These are phyloP conservation scores for Bombylius major DNA, from an alignment of 2,888 invertebrate species.

Conservation along the genomic window DNA sequence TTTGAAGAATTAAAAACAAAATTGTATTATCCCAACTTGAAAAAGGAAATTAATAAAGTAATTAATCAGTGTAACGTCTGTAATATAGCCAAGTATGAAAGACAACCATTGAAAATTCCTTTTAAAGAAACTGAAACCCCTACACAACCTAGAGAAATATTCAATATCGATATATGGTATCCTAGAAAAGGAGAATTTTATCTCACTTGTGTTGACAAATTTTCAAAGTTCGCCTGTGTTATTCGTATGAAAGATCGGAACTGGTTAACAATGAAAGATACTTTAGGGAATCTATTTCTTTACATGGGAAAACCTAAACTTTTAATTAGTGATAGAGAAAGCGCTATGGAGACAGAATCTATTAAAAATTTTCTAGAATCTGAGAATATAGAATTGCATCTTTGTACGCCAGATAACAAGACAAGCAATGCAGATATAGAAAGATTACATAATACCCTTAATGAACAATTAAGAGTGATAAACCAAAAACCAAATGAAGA, in stretches of 20 bases:
- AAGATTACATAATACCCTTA: neutral
- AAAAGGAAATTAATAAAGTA: neutral
- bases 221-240: neutral
- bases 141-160: neutral
- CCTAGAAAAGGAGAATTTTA: neutral
- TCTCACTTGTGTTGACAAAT: neutral
- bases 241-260: neutral
- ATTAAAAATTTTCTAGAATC: neutral
- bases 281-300: neutral
- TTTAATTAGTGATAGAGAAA: neutral
- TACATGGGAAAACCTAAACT: neutral
- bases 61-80: constrained; percentile 1
- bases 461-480: neutral
- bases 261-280: neutral
- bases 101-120: neutral
- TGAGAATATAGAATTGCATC: neutral
- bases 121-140: neutral
- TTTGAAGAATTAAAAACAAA: neutral
- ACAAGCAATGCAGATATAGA: neutral
- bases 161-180: neutral
- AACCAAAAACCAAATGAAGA: neutral
- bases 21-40: neutral
- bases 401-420: neutral
- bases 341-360: neutral
- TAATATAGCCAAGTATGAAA: neutral